Evolutionary conservation across 2,797 vertebrate species (phyloP).

Genomic region (Hipposideros larvatus): DNA sequence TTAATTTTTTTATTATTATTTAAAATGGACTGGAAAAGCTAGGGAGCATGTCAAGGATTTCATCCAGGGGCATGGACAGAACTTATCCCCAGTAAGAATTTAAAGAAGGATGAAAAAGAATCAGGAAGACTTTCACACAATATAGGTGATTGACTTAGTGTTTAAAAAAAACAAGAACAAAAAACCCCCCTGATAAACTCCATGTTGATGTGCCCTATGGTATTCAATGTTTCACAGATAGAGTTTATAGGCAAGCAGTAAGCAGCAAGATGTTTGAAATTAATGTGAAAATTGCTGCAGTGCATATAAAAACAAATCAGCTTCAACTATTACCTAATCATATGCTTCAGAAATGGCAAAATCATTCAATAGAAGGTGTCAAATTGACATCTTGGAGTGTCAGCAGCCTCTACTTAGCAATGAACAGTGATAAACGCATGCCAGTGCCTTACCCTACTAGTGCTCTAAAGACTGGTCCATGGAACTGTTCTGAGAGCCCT

Average conservation of each 20-base stretch:
- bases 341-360: constrained; percentile 89
- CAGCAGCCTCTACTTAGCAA: constrained; percentile 89
- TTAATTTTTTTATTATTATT: not conserved
- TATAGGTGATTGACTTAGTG: constrained; percentile 91
- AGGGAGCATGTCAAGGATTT: not conserved
- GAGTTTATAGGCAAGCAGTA: constrained; percentile 90
- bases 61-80: not conserved
- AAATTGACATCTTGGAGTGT: constrained; percentile 88
- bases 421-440: constrained; percentile 92
- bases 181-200: constrained; percentile 85
- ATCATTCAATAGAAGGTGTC: constrained; percentile 90
- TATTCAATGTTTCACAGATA: constrained; percentile 91
- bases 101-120: constrained; percentile 12
- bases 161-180: constrained; percentile 89
- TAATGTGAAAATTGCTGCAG: constrained; percentile 91
- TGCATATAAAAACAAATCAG: constrained; percentile 89
- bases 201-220: constrained; percentile 89
- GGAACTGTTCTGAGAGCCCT: constrained; percentile 88
- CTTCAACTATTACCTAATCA: constrained; percentile 81
- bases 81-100: not conserved
- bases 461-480: constrained; percentile 86
- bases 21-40: constrained; percentile 4
- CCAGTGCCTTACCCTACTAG: constrained; percentile 90
- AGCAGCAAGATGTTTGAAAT: constrained; percentile 91
- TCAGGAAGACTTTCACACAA: constrained; percentile 90